phyloP scores from a whole-genome alignment of 1,140 invertebrate species.

The Drosophila punjabiensis region DNA sequence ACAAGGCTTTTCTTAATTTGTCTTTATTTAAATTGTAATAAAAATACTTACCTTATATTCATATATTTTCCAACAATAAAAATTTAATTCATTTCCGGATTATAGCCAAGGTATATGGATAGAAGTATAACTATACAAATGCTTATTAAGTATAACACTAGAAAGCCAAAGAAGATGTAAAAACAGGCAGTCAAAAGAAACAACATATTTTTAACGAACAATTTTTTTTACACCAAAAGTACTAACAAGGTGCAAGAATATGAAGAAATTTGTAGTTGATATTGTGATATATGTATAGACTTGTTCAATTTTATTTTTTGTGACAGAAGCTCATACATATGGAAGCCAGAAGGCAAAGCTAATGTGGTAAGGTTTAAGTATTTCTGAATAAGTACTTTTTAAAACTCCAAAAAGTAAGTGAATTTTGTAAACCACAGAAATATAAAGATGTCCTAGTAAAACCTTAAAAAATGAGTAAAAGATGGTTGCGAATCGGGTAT shows the following conservation, averaged over 20 bases:
- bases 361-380: neutral
- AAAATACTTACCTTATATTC: constrained; percentile 5
- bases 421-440: too few relatives aligned
- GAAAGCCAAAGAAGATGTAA: constrained; percentile 33
- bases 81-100: neutral
- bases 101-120: constrained; percentile 8
- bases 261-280: neutral
- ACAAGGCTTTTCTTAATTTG: neutral
- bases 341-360: neutral
- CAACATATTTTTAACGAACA: neutral
- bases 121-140: constrained; percentile 15
- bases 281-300: neutral
- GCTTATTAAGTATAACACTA: constrained; percentile 24
- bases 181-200: constrained; percentile 12
- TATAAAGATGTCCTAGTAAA: too few relatives aligned
- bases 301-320: neutral
- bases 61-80: neutral
- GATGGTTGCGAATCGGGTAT: too few relatives aligned
- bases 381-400: too few relatives aligned
- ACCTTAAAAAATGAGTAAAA: too few relatives aligned
- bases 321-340: too few relatives aligned
- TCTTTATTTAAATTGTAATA: neutral
- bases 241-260: neutral
- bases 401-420: too few relatives aligned
- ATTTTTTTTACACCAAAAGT: neutral